These are phyloP conservation scores for Ostrea denselamellosa DNA, from an alignment of 1,140 invertebrate species.

Conservation along the genomic window DNA sequence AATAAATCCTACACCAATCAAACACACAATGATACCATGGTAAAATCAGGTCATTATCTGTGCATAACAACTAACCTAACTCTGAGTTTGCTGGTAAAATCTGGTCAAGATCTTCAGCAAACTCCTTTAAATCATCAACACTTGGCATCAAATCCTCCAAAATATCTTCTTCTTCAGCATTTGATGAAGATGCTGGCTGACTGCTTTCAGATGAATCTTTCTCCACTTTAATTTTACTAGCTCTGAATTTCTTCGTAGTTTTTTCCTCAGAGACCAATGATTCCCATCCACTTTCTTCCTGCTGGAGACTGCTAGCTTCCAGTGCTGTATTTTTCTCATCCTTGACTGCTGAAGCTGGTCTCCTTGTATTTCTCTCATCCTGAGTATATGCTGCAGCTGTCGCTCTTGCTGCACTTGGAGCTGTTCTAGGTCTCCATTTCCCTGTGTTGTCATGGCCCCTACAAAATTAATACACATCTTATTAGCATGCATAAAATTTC, in stretches of 20 bases:
- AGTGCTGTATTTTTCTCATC: not conserved
- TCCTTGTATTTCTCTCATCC: not conserved
- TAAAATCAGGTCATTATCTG: not conserved
- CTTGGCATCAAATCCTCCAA: not conserved
- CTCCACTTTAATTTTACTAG: not conserved
- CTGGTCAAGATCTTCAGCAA: not conserved
- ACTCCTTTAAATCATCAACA: not conserved
- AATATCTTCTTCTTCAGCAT: not conserved
- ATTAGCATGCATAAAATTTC: not conserved
- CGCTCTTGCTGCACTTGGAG: not conserved
- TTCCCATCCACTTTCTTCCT: not conserved
- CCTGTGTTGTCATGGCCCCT: not conserved
- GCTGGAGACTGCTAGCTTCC: not conserved
- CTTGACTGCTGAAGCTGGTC: not conserved
- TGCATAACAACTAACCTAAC: not conserved
- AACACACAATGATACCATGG: not conserved
- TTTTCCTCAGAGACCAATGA: not conserved
- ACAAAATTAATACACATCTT: not conserved
- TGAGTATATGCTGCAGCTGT: not conserved
- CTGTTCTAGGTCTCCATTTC: not conserved
- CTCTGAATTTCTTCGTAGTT: not conserved
- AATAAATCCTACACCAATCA: too few relatives aligned
- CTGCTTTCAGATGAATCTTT: not conserved
- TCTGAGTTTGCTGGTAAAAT: constrained; percentile 10
- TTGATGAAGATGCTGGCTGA: not conserved